Percentiles rank a stretch among this genome's conserved stretches.
Evolutionary conservation across 2,888 invertebrate species (phyloP).

Genomic region (Amorpha juglandis): DNA sequence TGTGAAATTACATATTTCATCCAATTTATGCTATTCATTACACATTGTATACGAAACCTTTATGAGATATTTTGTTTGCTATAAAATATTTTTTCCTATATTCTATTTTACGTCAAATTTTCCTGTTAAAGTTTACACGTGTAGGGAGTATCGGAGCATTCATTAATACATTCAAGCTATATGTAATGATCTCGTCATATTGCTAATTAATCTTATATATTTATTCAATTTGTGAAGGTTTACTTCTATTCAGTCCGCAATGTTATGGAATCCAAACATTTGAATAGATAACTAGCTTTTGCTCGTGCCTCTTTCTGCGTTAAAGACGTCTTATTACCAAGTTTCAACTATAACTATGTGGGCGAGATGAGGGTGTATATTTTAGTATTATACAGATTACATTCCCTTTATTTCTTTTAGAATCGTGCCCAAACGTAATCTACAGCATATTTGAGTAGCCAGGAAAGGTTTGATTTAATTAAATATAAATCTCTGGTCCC

Average conservation of each 20-base stretch:
- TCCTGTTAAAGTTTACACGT: neutral
- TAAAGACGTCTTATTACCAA: no score
- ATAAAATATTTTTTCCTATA: no score
- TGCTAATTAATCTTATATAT: neutral
- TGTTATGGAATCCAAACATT: neutral
- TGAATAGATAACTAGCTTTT: neutral
- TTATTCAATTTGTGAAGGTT: neutral
- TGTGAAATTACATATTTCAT: no score
- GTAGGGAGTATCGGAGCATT: neutral
- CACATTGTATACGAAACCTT: no score
- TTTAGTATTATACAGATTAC: neutral
- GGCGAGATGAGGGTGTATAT: no score
- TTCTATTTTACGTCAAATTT: neutral
- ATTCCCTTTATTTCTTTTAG: neutral
- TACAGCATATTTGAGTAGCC: neutral
- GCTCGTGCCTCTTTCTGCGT: no score
- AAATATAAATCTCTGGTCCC: neutral
- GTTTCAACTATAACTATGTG: no score
- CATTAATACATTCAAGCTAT: neutral
- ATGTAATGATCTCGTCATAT: neutral
- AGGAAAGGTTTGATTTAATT: constrained; percentile 5
- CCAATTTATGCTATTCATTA: no score
- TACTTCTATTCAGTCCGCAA: neutral
- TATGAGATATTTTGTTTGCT: no score
- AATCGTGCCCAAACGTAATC: neutral